Conservation (phyloP, 2,888 invertebrate species). For the Limenitis arthemis region DNA sequence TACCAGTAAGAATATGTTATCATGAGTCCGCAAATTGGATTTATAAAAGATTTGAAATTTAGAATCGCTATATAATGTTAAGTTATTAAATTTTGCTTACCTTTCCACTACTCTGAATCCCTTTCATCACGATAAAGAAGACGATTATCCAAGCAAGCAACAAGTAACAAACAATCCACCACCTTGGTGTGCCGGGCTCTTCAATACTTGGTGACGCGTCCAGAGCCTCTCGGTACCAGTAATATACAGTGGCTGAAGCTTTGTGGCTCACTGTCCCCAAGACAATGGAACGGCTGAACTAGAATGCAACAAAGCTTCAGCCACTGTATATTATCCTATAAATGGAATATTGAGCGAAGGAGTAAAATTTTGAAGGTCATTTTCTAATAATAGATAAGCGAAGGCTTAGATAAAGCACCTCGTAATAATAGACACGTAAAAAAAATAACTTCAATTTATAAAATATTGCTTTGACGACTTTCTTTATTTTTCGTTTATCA, state of each 20-base stretch:
- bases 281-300: conserved; percentile 76
- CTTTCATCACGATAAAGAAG: conserved; percentile 96
- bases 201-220: conserved; percentile 91
- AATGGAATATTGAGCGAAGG: no score
- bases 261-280: conserved; percentile 85
- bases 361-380: no score
- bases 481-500: no score
- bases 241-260: conserved; percentile 92
- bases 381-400: no score
- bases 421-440: no score
- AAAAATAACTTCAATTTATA: no score
- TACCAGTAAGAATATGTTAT: background rate
- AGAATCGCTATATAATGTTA: no score
- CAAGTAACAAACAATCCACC: conserved; percentile 94
- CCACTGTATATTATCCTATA: no score
- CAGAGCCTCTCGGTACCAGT: conserved; percentile 92
- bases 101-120: conserved; percentile 96
- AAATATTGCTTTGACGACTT: no score
- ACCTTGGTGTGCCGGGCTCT: conserved; percentile 86
- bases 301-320: no score
- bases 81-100: conserved; percentile 49
- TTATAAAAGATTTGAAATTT: no score
- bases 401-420: no score
- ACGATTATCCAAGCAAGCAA: conserved; percentile 92
- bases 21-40: background rate